These are phyloP conservation scores for Sarcophaga variegata DNA, from an alignment of 2,888 invertebrate species.

Conservation along the genomic window DNA sequence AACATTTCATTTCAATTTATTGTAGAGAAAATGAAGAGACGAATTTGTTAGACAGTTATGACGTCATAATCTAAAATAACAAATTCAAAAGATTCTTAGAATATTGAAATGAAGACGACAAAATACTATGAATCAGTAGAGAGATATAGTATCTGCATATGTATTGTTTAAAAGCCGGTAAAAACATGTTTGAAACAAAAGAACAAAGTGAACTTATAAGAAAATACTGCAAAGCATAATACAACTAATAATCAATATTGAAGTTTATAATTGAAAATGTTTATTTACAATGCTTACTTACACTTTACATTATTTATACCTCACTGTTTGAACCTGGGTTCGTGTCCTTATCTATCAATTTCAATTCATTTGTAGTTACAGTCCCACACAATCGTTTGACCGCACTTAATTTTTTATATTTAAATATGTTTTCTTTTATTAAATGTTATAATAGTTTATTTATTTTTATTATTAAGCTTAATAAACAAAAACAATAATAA, in stretches of 20 bases:
- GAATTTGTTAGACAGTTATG: constrained; percentile 58
- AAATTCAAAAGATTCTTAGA: constrained; percentile 63
- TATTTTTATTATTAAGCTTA: no score
- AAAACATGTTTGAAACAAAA: neutral
- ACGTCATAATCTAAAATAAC: constrained; percentile 76
- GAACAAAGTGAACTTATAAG: no score
- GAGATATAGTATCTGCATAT: neutral
- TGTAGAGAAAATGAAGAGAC: constrained; percentile 24
- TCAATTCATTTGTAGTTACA: no score
- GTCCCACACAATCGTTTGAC: no score
- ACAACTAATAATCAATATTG: neutral
- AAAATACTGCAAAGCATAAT: neutral
- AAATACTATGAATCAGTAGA: neutral
- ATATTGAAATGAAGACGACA: neutral
- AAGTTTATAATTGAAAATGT: neutral
- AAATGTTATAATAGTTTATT: no score
- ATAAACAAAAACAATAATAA: no score
- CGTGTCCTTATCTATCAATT: no score
- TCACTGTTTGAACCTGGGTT: no score
- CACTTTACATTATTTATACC: no score
- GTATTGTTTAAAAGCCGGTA: neutral
- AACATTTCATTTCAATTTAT: constrained; percentile 64
- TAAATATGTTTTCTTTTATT: no score
- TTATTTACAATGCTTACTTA: no score
- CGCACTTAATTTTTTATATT: no score